Conservation (phyloP, 2,888 invertebrate species). For the Tetragonula carbonaria region DNA sequence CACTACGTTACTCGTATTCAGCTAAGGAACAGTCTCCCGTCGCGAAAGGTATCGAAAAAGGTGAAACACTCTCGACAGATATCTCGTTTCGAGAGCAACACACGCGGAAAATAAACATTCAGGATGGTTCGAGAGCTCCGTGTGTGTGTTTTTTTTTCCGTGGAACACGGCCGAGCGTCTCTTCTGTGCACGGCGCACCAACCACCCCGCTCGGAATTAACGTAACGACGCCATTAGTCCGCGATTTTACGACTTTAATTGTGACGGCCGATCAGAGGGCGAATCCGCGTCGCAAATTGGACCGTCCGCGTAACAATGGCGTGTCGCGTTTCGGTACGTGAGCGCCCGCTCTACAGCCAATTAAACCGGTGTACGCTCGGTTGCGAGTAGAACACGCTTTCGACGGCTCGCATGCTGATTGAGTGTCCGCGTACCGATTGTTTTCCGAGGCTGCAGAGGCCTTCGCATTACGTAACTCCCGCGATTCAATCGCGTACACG, state of each 20-base stretch:
- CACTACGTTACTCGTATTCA: too few species aligned
- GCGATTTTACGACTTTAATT: conserved; percentile 76
- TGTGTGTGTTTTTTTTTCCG: not conserved
- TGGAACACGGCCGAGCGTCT: not conserved
- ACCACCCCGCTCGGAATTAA: conserved; percentile 63
- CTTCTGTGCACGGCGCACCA: not conserved
- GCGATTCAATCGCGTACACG: conserved; percentile 42
- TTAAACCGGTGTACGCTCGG: conserved; percentile 60
- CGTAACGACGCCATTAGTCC: conserved; percentile 75
- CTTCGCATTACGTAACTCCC: conserved; percentile 43
- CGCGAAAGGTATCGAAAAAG: too few species aligned
- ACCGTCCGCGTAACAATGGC: conserved; percentile 61
- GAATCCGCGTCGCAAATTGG: conserved; percentile 67
- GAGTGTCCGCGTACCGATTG: conserved; percentile 52
- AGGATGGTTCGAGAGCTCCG: not conserved
- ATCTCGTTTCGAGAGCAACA: not conserved
- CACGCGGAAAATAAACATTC: not conserved
- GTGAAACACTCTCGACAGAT: not conserved
- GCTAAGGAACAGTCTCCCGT: too few species aligned
- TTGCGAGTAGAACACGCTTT: conserved; percentile 48
- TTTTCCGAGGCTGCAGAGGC: conserved; percentile 40
- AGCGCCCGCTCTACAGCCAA: conserved; percentile 59
- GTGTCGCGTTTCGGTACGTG: conserved; percentile 57
- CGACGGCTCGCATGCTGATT: conserved; percentile 56
- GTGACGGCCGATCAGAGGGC: conserved; percentile 67